phyloP scores from a whole-genome alignment of 2,888 invertebrate genomes.

The Iphiclides podalirius region DNA sequence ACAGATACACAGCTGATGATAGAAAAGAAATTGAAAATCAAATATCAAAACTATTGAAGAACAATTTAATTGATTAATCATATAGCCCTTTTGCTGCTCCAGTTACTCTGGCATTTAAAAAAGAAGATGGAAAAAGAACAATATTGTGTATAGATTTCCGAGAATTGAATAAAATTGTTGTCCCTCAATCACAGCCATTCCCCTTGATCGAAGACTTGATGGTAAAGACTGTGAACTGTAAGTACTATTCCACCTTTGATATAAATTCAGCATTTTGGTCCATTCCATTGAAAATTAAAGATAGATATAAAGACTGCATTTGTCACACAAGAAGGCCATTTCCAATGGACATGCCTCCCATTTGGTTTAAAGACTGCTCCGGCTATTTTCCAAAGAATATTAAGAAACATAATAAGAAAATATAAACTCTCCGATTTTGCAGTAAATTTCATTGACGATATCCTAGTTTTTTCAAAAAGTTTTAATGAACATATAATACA shows the following conservation, averaged over 20 bases:
- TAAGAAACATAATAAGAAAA: neutral
- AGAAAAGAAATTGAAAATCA: conserved; percentile 6
- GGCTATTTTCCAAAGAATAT: conserved; percentile 37
- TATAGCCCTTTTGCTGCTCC: conserved; percentile 25
- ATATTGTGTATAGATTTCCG: conserved; percentile 19
- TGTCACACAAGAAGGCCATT: conserved; percentile 22
- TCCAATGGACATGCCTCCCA: conserved; percentile 42
- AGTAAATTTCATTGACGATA: conserved; percentile 27
- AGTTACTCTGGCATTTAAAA: too few species aligned
- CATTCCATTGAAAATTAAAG: conserved; percentile 41
- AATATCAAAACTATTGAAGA: conserved; percentile 21
- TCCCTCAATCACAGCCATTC: too few species aligned
- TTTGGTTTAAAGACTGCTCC: conserved; percentile 47
- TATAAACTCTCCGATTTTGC: conserved; percentile 15
- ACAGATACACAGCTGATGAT: conserved; percentile 22
- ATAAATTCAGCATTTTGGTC: conserved; percentile 54
- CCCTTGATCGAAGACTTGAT: too few species aligned
- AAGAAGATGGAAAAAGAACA: conserved; percentile 17
- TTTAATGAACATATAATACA: conserved; percentile 25
- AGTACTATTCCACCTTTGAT: too few species aligned
- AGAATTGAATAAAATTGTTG: conserved; percentile 19
- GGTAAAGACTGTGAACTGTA: too few species aligned
- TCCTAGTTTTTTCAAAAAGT: conserved; percentile 28
- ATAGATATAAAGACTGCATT: conserved; percentile 39
- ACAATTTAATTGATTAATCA: conserved; percentile 20